Percentiles rank a stretch among this genome's conserved stretches.
Conservation (phyloP, 2,797 vertebrate species). For the Lacerta bilineata region DNA sequence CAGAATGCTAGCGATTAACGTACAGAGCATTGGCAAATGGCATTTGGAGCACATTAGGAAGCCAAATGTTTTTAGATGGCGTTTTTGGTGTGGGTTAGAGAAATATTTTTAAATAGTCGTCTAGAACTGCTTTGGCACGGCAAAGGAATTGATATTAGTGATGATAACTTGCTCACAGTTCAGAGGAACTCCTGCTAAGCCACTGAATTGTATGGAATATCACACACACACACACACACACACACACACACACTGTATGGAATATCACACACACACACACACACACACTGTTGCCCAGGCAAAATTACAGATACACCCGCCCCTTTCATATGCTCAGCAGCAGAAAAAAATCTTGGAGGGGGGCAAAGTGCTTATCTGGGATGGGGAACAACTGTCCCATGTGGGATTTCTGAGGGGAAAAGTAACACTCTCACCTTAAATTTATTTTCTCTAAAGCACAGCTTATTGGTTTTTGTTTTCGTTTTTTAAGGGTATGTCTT, state of each 20-base stretch:
- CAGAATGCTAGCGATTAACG: background rate
- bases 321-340: background rate
- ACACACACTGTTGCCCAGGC: background rate
- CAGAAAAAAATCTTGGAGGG: background rate
- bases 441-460: background rate
- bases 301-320: background rate
- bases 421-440: background rate
- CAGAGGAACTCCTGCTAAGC: slow-evolving; percentile 16
- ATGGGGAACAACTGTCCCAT: background rate
- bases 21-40: background rate
- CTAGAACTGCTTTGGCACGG: slow-evolving; percentile 23
- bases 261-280: background rate
- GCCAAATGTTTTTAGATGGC: background rate
- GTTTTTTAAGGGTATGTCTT: background rate
- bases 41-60: background rate
- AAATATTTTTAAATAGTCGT: slow-evolving; percentile 36
- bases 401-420: background rate
- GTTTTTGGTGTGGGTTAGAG: background rate
- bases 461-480: background rate
- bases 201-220: background rate
- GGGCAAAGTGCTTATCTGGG: background rate
- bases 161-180: background rate
- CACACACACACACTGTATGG: background rate
- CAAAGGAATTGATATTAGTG: background rate
- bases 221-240: no score